Evolutionary conservation across 2,888 invertebrate species (phyloP).

Genomic region (Camponotus fellah): DNA sequence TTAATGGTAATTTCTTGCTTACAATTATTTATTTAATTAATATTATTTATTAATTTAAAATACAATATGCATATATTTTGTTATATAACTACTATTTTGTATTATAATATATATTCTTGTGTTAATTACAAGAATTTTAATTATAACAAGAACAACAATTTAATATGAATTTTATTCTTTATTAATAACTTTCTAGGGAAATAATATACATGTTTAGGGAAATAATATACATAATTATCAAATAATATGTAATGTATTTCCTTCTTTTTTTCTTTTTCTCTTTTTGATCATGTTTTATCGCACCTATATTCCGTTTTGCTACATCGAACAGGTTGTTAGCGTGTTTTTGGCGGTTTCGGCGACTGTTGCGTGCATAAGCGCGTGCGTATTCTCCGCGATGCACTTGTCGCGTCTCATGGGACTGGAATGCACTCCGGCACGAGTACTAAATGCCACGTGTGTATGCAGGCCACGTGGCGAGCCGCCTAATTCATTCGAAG

Average conservation of each 20-base stretch:
- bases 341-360: constrained; percentile 75
- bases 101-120: neutral
- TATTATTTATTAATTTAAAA: neutral
- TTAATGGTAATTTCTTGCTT: constrained; percentile 1
- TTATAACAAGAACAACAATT: neutral
- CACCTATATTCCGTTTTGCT: neutral
- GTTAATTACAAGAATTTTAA: neutral
- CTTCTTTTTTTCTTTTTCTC: no score
- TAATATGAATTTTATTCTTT: neutral
- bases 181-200: neutral
- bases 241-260: neutral
- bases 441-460: constrained; percentile 79
- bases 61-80: neutral
- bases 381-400: constrained; percentile 78
- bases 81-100: neutral
- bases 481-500: constrained; percentile 64
- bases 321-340: constrained; percentile 75
- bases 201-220: neutral
- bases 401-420: constrained; percentile 79
- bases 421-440: constrained; percentile 80
- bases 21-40: no score
- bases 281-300: neutral
- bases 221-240: neutral
- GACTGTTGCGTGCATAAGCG: constrained; percentile 76
- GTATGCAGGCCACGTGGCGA: constrained; percentile 77